These are phyloP conservation scores for Andinoacara biseriatus DNA, from an alignment of 2,113 vertebrate species.

Conservation along the genomic window DNA sequence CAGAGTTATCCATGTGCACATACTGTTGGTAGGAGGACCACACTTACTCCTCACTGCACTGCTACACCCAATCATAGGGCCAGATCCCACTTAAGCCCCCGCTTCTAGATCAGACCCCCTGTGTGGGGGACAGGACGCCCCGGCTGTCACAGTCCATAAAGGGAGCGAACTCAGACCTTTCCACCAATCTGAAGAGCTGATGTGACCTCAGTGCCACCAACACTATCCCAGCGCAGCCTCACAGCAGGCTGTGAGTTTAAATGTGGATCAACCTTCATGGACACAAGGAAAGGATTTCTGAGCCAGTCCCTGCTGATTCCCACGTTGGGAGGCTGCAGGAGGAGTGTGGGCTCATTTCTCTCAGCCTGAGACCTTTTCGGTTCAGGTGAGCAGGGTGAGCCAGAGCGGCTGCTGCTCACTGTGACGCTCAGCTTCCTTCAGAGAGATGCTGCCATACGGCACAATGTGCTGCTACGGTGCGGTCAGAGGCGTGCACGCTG, in stretches of 20 bases:
- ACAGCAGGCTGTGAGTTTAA: neutral
- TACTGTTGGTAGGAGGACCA: neutral
- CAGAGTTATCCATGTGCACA: neutral
- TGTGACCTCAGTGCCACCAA: neutral
- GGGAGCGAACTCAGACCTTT: neutral
- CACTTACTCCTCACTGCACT: neutral
- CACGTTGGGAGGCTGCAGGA: too few species aligned
- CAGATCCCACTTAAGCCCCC: too few species aligned
- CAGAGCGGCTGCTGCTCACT: neutral
- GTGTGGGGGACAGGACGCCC: neutral
- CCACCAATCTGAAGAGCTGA: too few species aligned
- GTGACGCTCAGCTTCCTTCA: neutral
- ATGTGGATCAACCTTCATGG: neutral
- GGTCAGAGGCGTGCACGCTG: neutral
- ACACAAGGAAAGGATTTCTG: neutral
- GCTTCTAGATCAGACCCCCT: neutral
- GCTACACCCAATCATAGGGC: neutral
- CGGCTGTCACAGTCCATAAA: neutral
- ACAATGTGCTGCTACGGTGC: neutral
- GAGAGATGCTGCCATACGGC: neutral
- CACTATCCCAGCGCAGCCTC: neutral
- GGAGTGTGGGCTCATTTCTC: too few species aligned
- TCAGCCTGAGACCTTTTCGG: too few species aligned
- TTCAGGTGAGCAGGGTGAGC: neutral
- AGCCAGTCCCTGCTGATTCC: neutral